A percentile compares a stretch with the other conserved stretches of the same genome.
phyloP scores from a whole-genome alignment of 2,113 vertebrate species.

The Phylloscopus trochilus region DNA sequence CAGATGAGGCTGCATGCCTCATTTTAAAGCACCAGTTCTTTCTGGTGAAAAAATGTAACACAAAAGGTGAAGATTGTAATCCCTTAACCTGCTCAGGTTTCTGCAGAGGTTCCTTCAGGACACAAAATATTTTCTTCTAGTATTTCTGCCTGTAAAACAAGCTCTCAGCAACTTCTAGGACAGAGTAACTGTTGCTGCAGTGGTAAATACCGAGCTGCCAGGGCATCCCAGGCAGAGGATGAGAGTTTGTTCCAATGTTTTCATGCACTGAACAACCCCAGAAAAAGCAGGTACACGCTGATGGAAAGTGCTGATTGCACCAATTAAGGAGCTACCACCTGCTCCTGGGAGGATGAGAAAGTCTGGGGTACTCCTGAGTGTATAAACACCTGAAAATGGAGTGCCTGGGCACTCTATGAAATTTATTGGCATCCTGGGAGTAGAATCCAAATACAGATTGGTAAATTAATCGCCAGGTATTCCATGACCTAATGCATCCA shows the following conservation, averaged over 20 bases:
- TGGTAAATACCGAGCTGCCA: not conserved
- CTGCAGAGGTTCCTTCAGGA: not conserved
- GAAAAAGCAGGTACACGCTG: not conserved
- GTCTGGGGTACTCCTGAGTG: not conserved
- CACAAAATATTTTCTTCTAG: not conserved
- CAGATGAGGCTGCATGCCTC: not conserved
- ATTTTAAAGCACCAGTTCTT: not conserved
- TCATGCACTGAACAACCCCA: not conserved
- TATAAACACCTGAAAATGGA: not conserved
- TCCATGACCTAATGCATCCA: not conserved
- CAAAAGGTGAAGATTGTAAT: not conserved
- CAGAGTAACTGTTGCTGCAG: not conserved
- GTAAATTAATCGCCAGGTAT: not conserved
- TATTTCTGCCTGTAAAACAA: not conserved
- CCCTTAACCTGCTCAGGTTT: not conserved
- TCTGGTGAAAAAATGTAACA: not conserved
- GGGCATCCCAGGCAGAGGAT: not conserved
- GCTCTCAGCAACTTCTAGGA: not conserved
- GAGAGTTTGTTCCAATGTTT: not conserved
- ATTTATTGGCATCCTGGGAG: not conserved
- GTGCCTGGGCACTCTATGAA: not conserved
- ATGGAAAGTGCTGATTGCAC: not conserved
- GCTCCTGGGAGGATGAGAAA: not conserved
- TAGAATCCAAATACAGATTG: not conserved
- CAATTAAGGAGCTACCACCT: not conserved